Evolutionary conservation across 2,113 vertebrate species (phyloP).

Genomic region (Carettochelys insculpta): DNA sequence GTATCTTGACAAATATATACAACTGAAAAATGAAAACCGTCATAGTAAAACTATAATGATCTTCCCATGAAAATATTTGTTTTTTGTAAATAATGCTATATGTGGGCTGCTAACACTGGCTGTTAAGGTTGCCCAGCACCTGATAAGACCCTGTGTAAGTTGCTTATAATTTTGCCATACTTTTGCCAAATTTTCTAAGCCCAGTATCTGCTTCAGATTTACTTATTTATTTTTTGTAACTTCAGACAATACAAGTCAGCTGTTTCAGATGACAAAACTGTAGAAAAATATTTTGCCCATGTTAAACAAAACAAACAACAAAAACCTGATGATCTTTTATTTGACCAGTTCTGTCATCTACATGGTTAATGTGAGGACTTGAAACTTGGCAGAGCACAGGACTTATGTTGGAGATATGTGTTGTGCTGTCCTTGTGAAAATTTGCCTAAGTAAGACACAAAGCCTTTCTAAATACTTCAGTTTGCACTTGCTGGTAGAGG

Average conservation of each 20-base stretch:
- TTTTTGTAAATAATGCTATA: background rate
- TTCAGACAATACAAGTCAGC: background rate
- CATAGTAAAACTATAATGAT: background rate
- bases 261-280: fast-evolving
- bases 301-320: background rate
- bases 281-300: background rate
- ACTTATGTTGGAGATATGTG: background rate
- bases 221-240: background rate
- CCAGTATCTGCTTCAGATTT: background rate
- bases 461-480: background rate
- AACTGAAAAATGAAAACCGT: background rate
- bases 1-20: background rate
- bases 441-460: background rate
- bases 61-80: background rate
- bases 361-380: background rate
- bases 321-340: background rate
- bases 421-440: background rate
- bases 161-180: background rate
- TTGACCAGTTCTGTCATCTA: background rate
- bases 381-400: background rate
- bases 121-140: background rate
- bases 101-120: background rate
- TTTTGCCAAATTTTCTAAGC: background rate
- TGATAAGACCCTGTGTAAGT: background rate
- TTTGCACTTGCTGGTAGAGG: background rate